Evolutionary conservation across 2,797 vertebrate species (phyloP).

Genomic region (Bucorvus abyssinicus): DNA sequence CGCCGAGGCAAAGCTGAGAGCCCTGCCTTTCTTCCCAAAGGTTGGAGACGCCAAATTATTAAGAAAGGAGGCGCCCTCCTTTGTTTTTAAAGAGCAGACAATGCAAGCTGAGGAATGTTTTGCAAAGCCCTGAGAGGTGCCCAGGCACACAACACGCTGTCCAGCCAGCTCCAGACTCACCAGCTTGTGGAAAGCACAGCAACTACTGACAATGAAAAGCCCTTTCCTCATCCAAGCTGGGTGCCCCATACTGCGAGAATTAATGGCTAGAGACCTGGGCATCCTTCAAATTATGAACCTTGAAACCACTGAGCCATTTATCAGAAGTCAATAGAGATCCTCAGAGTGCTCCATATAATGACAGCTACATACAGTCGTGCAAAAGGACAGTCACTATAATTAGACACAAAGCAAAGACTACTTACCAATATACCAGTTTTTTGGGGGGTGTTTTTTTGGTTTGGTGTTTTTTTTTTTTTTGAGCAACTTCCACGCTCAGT

Average conservation of each 20-base stretch:
- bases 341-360: slow-evolving; percentile 84
- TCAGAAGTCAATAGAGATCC: slow-evolving; percentile 85
- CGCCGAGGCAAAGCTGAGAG: not conserved
- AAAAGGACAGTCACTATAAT: slow-evolving; percentile 88
- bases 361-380: slow-evolving; percentile 83
- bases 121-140: slow-evolving; percentile 57
- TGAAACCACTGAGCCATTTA: slow-evolving; percentile 85
- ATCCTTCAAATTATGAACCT: slow-evolving; percentile 85
- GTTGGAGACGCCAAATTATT: slow-evolving; percentile 8
- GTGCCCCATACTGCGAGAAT: slow-evolving; percentile 83
- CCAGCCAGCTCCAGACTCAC: slow-evolving; percentile 70
- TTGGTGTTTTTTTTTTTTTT: slow-evolving; percentile 70
- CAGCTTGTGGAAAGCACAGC: slow-evolving; percentile 71
- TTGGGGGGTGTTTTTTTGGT: slow-evolving; percentile 72
- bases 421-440: slow-evolving; percentile 90
- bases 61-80: slow-evolving; percentile 62
- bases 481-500: slow-evolving; percentile 83
- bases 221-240: slow-evolving; percentile 77
- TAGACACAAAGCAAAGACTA: slow-evolving; percentile 88
- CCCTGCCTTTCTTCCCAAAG: not conserved
- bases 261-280: slow-evolving; percentile 83
- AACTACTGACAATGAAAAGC: slow-evolving; percentile 76
- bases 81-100: slow-evolving; percentile 51
- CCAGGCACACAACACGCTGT: slow-evolving; percentile 43
- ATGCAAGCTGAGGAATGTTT: slow-evolving; percentile 54